phyloP scores from a whole-genome alignment of 2,797 vertebrate genomes.

The Anniella stebbinsi region DNA sequence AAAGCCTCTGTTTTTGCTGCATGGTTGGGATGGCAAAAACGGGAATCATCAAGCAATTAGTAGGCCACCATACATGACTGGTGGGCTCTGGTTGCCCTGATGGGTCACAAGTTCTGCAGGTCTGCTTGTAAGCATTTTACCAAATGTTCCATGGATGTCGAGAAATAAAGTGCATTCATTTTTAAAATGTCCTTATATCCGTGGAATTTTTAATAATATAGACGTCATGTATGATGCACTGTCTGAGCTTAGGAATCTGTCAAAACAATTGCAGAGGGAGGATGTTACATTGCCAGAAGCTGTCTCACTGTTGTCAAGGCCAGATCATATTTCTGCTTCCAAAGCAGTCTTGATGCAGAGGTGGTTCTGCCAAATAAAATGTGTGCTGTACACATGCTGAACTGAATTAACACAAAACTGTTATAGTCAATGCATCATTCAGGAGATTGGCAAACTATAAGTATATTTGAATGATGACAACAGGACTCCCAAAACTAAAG shows the following conservation, averaged over 20 bases:
- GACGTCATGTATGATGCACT: conserved; percentile 75
- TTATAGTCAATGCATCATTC: conserved; percentile 72
- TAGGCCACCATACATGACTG: background rate
- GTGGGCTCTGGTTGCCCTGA: background rate
- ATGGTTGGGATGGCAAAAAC: background rate
- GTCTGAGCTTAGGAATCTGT: conserved; percentile 74
- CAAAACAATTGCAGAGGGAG: conserved; percentile 60
- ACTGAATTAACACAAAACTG: conserved; percentile 71
- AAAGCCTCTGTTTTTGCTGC: background rate
- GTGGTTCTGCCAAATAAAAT: conserved; percentile 71
- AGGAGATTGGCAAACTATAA: conserved; percentile 64
- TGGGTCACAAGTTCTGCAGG: background rate
- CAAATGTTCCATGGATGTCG: conserved; percentile 62
- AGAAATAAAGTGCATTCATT: conserved; percentile 67
- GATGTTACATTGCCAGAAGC: conserved; percentile 51
- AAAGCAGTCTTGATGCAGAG: conserved; percentile 64
- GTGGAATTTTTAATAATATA: conserved; percentile 77
- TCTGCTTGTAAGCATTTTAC: conserved; percentile 55
- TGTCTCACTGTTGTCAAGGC: conserved; percentile 57
- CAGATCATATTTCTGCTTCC: conserved; percentile 72
- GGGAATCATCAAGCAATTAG: background rate
- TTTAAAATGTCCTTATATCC: conserved; percentile 74
- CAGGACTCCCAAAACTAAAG: conserved; percentile 58
- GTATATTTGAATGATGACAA: conserved; percentile 68
- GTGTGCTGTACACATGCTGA: conserved; percentile 67